Conservation (phyloP, 2,797 vertebrate species). For the Sebastes nivosus region DNA sequence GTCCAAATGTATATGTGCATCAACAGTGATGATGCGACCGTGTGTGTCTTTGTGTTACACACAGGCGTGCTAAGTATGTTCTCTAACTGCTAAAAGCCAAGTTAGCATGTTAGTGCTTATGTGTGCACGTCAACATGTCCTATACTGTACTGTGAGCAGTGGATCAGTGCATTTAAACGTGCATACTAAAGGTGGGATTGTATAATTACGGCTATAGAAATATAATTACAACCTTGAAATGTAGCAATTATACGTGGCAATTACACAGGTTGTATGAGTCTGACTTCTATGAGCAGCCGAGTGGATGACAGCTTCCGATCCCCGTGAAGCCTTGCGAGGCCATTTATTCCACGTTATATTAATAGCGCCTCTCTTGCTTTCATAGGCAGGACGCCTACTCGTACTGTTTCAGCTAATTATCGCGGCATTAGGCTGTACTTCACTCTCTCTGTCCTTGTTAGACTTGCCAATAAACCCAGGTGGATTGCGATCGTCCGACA, state of each 20-base stretch:
- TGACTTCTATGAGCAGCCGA: slow-evolving; percentile 32
- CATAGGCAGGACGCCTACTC: slow-evolving; percentile 25
- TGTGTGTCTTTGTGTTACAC: neutral
- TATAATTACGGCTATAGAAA: slow-evolving; percentile 66
- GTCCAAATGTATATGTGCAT: neutral
- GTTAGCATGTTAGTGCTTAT: neutral
- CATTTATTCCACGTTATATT: slow-evolving; percentile 45
- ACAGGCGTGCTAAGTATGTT: neutral
- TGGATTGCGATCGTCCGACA: slow-evolving; percentile 37
- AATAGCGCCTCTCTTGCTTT: slow-evolving; percentile 46
- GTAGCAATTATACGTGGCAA: slow-evolving; percentile 55
- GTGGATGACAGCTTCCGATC: slow-evolving; percentile 44
- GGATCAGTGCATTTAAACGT: neutral
- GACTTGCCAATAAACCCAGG: slow-evolving; percentile 46
- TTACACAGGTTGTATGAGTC: slow-evolving; percentile 41
- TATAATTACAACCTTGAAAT: slow-evolving; percentile 65
- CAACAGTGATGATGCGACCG: no score
- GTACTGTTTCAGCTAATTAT: slow-evolving; percentile 48
- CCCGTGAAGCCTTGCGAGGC: slow-evolving; percentile 19
- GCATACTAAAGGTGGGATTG: slow-evolving; percentile 60
- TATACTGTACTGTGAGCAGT: neutral
- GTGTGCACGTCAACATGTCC: neutral
- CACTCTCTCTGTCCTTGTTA: slow-evolving; percentile 48
- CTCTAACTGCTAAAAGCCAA: neutral
- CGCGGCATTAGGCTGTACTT: slow-evolving; percentile 4